Evolutionary conservation across 2,888 invertebrate genomes (phyloP).

Genomic region (Tachystola acroxantha): DNA sequence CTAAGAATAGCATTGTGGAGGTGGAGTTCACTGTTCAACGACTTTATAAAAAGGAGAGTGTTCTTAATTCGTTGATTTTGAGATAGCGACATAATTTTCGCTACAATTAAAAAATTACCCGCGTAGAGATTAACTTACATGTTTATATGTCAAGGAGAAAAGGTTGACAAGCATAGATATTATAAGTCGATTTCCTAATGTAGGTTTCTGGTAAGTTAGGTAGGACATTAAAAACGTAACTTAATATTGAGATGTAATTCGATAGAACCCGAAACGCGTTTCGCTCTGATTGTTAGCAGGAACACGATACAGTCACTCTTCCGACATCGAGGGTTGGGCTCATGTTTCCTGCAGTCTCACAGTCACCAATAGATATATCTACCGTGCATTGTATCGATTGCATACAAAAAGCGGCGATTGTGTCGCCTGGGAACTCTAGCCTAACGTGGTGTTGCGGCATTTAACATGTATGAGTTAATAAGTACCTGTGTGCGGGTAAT

Average conservation of each 20-base stretch:
- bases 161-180: too few relatives aligned
- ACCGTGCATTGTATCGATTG: slow-evolving; percentile 38
- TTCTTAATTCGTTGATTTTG: too few relatives aligned
- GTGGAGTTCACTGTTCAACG: too few relatives aligned
- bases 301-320: slow-evolving; percentile 77
- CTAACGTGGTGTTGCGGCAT: slow-evolving; percentile 28
- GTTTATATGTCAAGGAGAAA: too few relatives aligned
- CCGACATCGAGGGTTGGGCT: slow-evolving; percentile 84
- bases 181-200: background rate
- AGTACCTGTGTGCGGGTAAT: slow-evolving; percentile 1
- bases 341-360: slow-evolving; percentile 83
- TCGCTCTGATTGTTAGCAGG: slow-evolving; percentile 78
- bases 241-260: slow-evolving; percentile 23
- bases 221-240: background rate
- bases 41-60: too few relatives aligned
- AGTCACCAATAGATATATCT: slow-evolving; percentile 52
- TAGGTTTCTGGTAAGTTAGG: background rate
- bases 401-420: slow-evolving; percentile 57
- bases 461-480: slow-evolving; percentile 19
- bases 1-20: too few relatives aligned
- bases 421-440: slow-evolving; percentile 48
- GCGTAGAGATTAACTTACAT: too few relatives aligned
- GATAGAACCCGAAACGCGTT: slow-evolving; percentile 49
- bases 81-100: too few relatives aligned
- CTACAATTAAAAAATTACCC: too few relatives aligned